Percentiles rank a stretch among this genome's conserved stretches.
These are phyloP conservation scores for Varecia variegata DNA, from an alignment of 2,797 vertebrate species.

Conservation along the genomic window DNA sequence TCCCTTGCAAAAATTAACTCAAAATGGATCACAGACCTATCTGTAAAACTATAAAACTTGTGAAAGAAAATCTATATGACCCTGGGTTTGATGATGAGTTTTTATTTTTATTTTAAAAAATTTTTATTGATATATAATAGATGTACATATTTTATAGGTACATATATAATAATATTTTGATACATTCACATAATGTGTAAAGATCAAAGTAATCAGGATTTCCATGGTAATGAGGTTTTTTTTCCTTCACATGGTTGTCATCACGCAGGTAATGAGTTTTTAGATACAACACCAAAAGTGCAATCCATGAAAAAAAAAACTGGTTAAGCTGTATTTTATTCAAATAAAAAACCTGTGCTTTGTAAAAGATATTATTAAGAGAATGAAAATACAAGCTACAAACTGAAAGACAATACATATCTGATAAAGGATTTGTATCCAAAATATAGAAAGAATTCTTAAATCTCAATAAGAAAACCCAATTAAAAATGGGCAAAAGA, in stretches of 20 bases:
- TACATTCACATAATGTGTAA: background rate
- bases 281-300: background rate
- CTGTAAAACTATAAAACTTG: background rate
- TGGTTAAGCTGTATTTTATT: background rate
- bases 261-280: background rate
- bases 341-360: background rate
- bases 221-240: background rate
- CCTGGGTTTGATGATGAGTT: background rate
- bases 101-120: background rate
- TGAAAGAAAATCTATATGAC: background rate
- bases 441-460: background rate
- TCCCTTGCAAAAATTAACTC: constrained; percentile 16
- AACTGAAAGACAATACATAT: background rate
- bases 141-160: background rate
- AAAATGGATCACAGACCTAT: background rate
- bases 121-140: background rate
- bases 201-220: background rate
- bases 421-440: background rate
- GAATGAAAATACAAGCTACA: background rate
- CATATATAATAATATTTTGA: background rate
- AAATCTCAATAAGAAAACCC: background rate
- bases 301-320: background rate
- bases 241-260: background rate
- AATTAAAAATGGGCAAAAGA: background rate
- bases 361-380: background rate